phyloP scores from a whole-genome alignment of 2,888 invertebrate species.

The Criorhina ranunculi region DNA sequence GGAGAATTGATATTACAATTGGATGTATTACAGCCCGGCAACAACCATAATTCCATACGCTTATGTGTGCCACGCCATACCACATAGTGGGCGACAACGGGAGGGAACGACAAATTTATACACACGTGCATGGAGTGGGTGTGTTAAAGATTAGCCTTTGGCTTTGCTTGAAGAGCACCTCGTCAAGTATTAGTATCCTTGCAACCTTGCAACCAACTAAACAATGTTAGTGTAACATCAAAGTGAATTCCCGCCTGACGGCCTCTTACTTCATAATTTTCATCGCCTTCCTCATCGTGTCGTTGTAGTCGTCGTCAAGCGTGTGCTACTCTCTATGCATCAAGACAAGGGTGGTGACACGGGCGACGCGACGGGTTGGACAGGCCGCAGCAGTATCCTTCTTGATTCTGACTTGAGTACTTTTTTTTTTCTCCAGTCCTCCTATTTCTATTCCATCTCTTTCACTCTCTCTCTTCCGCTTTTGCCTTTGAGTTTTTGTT shows the following conservation, averaged over 20 bases:
- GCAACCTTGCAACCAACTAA: slow-evolving; percentile 76
- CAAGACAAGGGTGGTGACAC: slow-evolving; percentile 37
- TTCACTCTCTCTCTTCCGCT: slow-evolving; percentile 52
- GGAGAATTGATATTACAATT: slow-evolving; percentile 62
- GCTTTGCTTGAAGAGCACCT: slow-evolving; percentile 67
- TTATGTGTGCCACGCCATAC: slow-evolving; percentile 24
- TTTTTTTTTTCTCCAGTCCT: slow-evolving; percentile 24
- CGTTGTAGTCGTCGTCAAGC: slow-evolving; percentile 20
- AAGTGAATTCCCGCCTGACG: slow-evolving; percentile 72
- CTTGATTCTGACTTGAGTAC: slow-evolving; percentile 61
- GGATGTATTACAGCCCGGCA: slow-evolving; percentile 45
- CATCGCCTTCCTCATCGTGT: slow-evolving; percentile 35
- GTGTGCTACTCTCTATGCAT: slow-evolving; percentile 17
- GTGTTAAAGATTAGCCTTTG: slow-evolving; percentile 75
- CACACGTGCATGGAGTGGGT: slow-evolving; percentile 61
- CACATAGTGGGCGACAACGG: slow-evolving; percentile 8
- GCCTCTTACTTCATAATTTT: slow-evolving; percentile 75
- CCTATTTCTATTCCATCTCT: slow-evolving; percentile 8
- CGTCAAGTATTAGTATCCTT: slow-evolving; percentile 73
- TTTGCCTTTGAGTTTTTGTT: slow-evolving; percentile 72
- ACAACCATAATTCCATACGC: slow-evolving; percentile 37
- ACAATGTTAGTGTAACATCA: slow-evolving; percentile 76
- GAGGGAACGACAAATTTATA: not conserved
- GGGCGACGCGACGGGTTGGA: slow-evolving; percentile 51
- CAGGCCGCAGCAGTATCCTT: slow-evolving; percentile 71